Conservation (phyloP, 2,797 vertebrate genomes). For the Sternarchorhynchus goeldii region DNA sequence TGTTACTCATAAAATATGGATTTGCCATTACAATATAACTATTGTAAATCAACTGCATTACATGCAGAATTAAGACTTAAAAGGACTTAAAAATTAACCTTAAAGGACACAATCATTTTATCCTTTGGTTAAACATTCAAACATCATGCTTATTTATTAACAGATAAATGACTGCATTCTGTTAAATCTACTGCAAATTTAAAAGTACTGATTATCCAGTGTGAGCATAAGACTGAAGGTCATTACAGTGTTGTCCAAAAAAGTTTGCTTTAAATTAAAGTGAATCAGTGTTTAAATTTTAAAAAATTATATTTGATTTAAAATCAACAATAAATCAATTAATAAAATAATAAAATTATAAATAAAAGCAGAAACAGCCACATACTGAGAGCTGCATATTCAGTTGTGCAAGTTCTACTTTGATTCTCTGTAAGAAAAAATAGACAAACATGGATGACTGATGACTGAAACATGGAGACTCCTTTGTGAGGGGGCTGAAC, state of each 20-base stretch:
- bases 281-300: too few species aligned
- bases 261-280: not conserved
- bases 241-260: not conserved
- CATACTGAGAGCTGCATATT: conserved; percentile 88
- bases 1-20: too few species aligned
- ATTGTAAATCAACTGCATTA: too few species aligned
- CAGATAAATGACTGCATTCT: not conserved
- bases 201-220: not conserved
- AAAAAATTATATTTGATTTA: too few species aligned
- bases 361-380: conserved; percentile 37
- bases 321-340: too few species aligned
- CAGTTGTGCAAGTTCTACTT: conserved; percentile 85
- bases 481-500: not conserved
- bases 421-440: conserved; percentile 82
- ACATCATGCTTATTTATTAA: not conserved
- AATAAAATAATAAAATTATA: not conserved
- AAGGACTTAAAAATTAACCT: too few species aligned
- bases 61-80: too few species aligned
- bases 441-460: not conserved
- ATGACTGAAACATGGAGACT: too few species aligned
- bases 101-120: too few species aligned
- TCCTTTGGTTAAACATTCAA: too few species aligned
- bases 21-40: too few species aligned
- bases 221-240: not conserved
- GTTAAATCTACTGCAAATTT: not conserved